Evolutionary conservation across 2,113 vertebrate species (phyloP), one percentile per base, ranked within the genome.

Genomic region (Urocolius indicus): DNA sequence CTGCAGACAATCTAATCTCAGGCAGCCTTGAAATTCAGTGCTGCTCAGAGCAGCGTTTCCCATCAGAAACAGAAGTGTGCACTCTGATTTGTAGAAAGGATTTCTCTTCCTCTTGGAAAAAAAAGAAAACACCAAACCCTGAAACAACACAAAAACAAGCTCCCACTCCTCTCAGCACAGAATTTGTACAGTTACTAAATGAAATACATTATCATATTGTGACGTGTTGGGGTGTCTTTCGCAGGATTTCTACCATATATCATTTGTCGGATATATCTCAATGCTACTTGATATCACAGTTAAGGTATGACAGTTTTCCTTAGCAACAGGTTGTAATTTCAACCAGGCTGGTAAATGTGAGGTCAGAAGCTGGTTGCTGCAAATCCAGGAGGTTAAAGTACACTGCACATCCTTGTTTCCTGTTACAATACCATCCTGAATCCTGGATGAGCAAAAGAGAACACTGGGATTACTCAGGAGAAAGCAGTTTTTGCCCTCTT

Each of bases 311-410:
- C 92, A 89, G 92, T 89, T 96, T 95, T 94, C 93, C 95, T 95
- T 97, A 96, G 94, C 96, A 97, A 95, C 96, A 96, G 94, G 95
- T 97, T 98, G 96, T 97, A 96, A 98, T 98, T 98, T 97, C 93
- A 96, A 79, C 95, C 75, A 84, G 91, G 94, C 95, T 90, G 73
- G 62, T 94, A 97, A 96, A 65, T 46, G 68, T 79, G 90, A 97
- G 96, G 96, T 97, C 92, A 95, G 94, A 96, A 84, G 85, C 71
- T 84, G 76, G 69, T 88, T 95, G 91, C 87, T 29, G 62, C 78
- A 96, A 96, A 94, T 84, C 94, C 77, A 95, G 86, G 94, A 93
- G 89, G 90, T 87, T 95, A 88, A 97, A 96, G 95, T 67, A 87
- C 32, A 74, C 77, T 54, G 57, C 55, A 48, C 51, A 54, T 62